These are phyloP conservation scores for Rhynchophorus ferrugineus DNA, from an alignment of 1,140 invertebrate species.

Conservation along the genomic window DNA sequence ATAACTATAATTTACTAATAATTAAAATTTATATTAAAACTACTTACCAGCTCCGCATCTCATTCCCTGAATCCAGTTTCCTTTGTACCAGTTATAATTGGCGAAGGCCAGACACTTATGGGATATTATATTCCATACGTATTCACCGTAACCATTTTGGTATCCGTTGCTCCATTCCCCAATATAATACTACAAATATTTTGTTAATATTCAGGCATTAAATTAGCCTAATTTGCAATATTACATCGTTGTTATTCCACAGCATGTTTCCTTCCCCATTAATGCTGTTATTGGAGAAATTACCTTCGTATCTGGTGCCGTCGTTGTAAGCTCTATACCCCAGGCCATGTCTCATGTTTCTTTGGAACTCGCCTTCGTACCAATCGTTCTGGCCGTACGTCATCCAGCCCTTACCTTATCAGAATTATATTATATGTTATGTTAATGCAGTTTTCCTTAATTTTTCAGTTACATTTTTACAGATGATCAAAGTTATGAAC, in stretches of 20 bases:
- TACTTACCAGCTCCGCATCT: slow-evolving; percentile 46
- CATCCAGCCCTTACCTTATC: slow-evolving; percentile 39
- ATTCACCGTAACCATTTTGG: slow-evolving; percentile 49
- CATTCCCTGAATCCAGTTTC: slow-evolving; percentile 46
- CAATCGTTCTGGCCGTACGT: slow-evolving; percentile 31
- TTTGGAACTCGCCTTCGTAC: slow-evolving; percentile 40
- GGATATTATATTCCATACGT: slow-evolving; percentile 47
- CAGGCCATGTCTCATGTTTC: slow-evolving; percentile 45
- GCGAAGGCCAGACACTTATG: slow-evolving; percentile 46
- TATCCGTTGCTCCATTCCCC: slow-evolving; percentile 49
- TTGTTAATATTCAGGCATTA: neutral
- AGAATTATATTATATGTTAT: neutral
- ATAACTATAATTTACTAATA: no score
- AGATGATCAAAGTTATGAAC: no score
- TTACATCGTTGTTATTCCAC: slow-evolving; percentile 49
- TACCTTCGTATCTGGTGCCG: slow-evolving; percentile 46
- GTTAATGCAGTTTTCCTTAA: neutral
- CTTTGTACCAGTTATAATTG: slow-evolving; percentile 44
- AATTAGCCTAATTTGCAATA: slow-evolving; percentile 11
- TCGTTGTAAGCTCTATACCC: slow-evolving; percentile 43
- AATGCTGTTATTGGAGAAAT: slow-evolving; percentile 44
- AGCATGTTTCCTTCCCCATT: slow-evolving; percentile 50
- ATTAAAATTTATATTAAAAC: no score
- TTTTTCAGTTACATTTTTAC: no score
- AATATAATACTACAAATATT: slow-evolving; percentile 41